Conservation (phyloP, 2,797 vertebrate species). For the Megaceryle alcyon region DNA sequence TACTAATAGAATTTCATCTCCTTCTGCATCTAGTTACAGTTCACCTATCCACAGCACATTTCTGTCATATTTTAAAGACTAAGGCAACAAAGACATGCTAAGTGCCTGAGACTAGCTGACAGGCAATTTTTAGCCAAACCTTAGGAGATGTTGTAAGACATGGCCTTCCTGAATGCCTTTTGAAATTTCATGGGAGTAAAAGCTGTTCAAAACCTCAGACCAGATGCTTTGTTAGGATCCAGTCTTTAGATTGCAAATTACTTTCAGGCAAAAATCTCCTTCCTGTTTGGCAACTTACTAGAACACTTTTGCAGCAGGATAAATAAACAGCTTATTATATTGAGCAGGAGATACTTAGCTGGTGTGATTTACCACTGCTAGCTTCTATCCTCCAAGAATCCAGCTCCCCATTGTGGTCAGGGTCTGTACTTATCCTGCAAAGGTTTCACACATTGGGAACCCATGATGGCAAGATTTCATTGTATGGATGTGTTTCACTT, state of each 20-base stretch:
- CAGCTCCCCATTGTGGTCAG: neutral
- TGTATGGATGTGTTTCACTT: neutral
- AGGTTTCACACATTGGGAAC: neutral
- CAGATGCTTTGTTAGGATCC: constrained; percentile 41
- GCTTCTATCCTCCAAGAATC: neutral
- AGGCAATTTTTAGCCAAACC: constrained; percentile 22
- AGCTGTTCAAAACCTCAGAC: constrained; percentile 48
- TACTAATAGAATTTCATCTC: neutral
- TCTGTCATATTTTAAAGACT: neutral
- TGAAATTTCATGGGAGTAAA: constrained; percentile 33
- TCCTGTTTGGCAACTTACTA: constrained; percentile 60
- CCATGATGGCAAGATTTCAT: neutral
- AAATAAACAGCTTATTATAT: constrained; percentile 38
- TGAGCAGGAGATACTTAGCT: neutral
- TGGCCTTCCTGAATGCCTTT: constrained; percentile 8
- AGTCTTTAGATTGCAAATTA: constrained; percentile 42
- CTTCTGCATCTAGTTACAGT: neutral
- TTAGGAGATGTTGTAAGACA: constrained; percentile 4
- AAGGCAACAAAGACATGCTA: neutral
- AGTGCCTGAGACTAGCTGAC: neutral
- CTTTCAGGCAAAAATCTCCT: constrained; percentile 43
- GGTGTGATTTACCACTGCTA: neutral
- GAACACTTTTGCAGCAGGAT: constrained; percentile 26
- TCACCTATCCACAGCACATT: neutral
- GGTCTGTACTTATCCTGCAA: neutral